A percentile compares a stretch with the other conserved stretches of the same genome.
phyloP scores from a whole-genome alignment of 2,888 invertebrate genomes.

The Polydrusus tereticollis region DNA sequence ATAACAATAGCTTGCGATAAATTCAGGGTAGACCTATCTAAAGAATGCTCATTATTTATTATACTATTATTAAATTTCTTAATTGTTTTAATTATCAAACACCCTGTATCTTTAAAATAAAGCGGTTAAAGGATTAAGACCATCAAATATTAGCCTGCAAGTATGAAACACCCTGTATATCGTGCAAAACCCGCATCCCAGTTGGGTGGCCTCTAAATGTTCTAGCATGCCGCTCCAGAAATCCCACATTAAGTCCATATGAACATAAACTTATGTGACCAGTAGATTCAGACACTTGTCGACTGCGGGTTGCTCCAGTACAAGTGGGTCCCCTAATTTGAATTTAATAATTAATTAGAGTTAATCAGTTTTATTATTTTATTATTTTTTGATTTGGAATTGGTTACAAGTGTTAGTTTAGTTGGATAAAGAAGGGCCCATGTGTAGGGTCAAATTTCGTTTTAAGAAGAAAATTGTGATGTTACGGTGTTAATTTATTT shows the following conservation, averaged over 20 bases:
- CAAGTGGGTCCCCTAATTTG: background rate
- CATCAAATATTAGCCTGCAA: no score
- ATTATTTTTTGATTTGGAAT: background rate
- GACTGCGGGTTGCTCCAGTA: constrained; percentile 18
- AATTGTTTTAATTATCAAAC: no score
- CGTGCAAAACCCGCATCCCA: background rate
- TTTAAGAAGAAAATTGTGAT: no score
- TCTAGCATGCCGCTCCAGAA: constrained; percentile 37
- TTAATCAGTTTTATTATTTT: background rate
- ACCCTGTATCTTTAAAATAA: no score
- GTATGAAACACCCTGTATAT: background rate
- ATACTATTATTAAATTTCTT: no score
- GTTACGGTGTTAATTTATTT: no score
- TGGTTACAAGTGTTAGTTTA: background rate
- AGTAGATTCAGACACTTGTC: constrained; percentile 43
- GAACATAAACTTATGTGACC: constrained; percentile 17
- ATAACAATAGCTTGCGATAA: no score
- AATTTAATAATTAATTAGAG: constrained; percentile 9
- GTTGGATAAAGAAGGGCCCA: no score
- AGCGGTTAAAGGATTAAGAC: no score
- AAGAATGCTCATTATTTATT: no score
- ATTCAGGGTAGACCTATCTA: no score
- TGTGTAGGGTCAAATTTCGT: no score
- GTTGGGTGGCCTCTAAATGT: constrained; percentile 1
- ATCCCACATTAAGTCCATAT: constrained; percentile 27